Evolutionary conservation across 2,797 vertebrate genomes (phyloP).

Genomic region (Rhinichthys osculus): DNA sequence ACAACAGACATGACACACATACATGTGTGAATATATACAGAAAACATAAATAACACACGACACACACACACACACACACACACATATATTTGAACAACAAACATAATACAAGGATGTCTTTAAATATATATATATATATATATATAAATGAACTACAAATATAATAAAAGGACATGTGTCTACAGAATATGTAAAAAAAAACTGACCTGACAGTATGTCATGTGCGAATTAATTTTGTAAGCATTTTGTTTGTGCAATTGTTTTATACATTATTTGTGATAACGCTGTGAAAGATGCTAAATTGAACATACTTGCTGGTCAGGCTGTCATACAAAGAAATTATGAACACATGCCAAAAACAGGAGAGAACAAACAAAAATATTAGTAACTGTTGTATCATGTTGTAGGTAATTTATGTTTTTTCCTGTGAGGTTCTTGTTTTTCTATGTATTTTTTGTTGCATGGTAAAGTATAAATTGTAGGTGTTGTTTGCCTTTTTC

Average conservation of each 20-base stretch:
- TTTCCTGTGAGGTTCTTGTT: not conserved
- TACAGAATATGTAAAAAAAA: not conserved
- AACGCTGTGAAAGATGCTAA: not conserved
- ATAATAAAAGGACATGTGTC: not conserved
- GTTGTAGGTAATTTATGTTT: not conserved
- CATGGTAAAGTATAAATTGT: not conserved
- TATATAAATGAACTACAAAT: not conserved
- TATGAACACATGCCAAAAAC: not conserved
- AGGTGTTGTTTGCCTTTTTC: not conserved
- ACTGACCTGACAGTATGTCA: not conserved
- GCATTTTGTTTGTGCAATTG: not conserved
- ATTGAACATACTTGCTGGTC: not conserved
- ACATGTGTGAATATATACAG: not conserved
- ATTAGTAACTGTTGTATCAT: not conserved
- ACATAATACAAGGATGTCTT: too few species aligned
- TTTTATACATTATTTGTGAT: not conserved
- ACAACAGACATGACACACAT: not conserved
- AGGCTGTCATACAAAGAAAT: not conserved
- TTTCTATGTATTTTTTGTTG: not conserved
- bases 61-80: too few species aligned
- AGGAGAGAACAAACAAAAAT: not conserved
- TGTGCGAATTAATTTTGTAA: not conserved
- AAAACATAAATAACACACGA: too few species aligned
- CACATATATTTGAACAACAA: too few species aligned
- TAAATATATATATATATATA: not conserved